phyloP scores from a whole-genome alignment of 2,797 vertebrate species.

The Otolemur crassicaudatus region DNA sequence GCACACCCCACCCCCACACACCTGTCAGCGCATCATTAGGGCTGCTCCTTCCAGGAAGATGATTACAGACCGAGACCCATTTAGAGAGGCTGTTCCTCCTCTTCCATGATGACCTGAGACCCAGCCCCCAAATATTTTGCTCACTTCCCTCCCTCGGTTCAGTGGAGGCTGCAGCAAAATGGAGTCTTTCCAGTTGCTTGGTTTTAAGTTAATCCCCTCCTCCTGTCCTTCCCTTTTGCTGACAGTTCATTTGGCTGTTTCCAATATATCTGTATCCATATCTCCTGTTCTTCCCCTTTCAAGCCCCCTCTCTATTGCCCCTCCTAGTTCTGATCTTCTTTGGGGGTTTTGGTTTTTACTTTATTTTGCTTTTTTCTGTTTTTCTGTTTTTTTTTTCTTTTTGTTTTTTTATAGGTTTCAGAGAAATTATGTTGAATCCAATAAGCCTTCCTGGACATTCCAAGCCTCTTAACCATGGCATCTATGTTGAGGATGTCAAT shows the following conservation, averaged over 20 bases:
- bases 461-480: slow-evolving; percentile 93
- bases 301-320: slow-evolving; percentile 84
- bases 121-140: not conserved
- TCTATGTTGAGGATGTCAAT: slow-evolving; percentile 93
- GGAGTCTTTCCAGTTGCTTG: slow-evolving; percentile 47
- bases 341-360: slow-evolving; percentile 89
- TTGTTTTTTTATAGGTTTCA: slow-evolving; percentile 92
- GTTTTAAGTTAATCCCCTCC: slow-evolving; percentile 57
- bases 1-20: no score
- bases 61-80: not conserved
- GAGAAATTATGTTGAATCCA: slow-evolving; percentile 94
- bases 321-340: slow-evolving; percentile 89
- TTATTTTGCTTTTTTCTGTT: slow-evolving; percentile 91
- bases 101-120: not conserved
- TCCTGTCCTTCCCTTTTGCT: slow-evolving; percentile 66
- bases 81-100: not conserved
- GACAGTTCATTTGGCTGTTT: slow-evolving; percentile 83
- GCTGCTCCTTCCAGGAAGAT: not conserved
- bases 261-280: slow-evolving; percentile 80
- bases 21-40: not conserved
- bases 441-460: slow-evolving; percentile 93
- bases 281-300: slow-evolving; percentile 1
- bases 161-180: slow-evolving; percentile 46
- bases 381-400: slow-evolving; percentile 89
- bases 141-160: not conserved